Evolutionary conservation across 2,888 invertebrate species (phyloP).

Genomic region (Ptychoptera contaminata): DNA sequence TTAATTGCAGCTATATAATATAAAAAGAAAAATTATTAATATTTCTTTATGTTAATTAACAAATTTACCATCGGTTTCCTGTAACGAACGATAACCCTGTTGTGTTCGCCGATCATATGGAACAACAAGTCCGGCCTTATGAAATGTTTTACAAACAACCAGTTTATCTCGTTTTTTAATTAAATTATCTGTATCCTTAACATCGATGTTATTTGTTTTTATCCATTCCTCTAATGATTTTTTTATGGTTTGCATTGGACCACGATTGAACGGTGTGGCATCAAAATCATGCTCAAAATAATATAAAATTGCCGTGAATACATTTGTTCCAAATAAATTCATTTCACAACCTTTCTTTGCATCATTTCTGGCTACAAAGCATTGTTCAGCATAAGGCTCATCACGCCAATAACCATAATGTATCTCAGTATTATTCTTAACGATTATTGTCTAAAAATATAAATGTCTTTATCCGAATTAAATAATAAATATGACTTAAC

Average conservation of each 20-base stretch:
- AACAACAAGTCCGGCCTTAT: conserved; percentile 71
- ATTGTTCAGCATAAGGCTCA: conserved; percentile 56
- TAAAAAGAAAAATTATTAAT: too few species aligned
- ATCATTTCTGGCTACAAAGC: conserved; percentile 58
- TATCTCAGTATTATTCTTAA: conserved; percentile 49
- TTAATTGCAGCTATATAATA: too few species aligned
- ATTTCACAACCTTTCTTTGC: conserved; percentile 52
- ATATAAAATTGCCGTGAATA: conserved; percentile 48
- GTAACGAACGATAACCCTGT: conserved; percentile 66
- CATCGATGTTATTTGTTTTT: conserved; percentile 37
- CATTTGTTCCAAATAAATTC: conserved; percentile 54
- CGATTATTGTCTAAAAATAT: conserved; percentile 45
- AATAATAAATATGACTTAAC: conserved; percentile 27
- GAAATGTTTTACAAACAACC: conserved; percentile 56
- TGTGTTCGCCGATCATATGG: conserved; percentile 67
- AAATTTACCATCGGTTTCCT: conserved; percentile 45
- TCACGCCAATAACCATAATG: conserved; percentile 89
- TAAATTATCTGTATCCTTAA: conserved; percentile 39
- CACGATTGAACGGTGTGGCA: conserved; percentile 44
- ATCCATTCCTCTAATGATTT: conserved; percentile 46
- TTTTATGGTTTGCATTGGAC: conserved; percentile 40
- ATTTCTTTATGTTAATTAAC: too few species aligned
- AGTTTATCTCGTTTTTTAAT: conserved; percentile 45
- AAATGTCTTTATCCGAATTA: conserved; percentile 1
- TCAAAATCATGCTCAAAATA: conserved; percentile 23